A percentile compares a stretch with the other conserved stretches of the same genome.
Conservation (phyloP, 2,888 invertebrate species). For the Eulithis testata region DNA sequence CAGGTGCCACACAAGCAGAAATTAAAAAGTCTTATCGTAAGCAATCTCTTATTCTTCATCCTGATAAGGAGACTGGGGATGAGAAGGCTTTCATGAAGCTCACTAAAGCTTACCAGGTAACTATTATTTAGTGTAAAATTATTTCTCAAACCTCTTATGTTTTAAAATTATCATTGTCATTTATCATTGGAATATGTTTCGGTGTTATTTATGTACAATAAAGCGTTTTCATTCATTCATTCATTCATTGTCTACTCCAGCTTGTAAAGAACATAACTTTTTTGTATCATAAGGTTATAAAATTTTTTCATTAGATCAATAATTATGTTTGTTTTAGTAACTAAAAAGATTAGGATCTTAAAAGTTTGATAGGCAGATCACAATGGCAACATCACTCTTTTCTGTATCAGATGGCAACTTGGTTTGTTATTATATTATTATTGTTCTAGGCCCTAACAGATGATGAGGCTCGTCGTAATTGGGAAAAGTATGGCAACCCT, state of each 20-base stretch:
- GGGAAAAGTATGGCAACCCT: slow-evolving; percentile 99
- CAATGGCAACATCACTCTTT: too few species aligned
- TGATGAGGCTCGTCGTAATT: slow-evolving; percentile 98
- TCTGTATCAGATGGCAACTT: too few species aligned
- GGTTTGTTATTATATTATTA: too few species aligned
- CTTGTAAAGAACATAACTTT: too few species aligned
- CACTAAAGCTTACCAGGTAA: slow-evolving; percentile 95
- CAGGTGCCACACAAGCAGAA: slow-evolving; percentile 93
- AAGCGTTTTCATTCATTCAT: too few species aligned
- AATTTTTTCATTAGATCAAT: too few species aligned
- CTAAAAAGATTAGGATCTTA: too few species aligned
- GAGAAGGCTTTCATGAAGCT: slow-evolving; percentile 98
- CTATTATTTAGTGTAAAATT: background rate
- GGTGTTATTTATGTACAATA: too few species aligned
- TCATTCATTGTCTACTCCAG: background rate
- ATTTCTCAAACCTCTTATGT: background rate
- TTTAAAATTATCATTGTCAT: background rate
- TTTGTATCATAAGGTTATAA: too few species aligned
- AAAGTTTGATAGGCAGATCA: too few species aligned
- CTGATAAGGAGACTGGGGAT: slow-evolving; percentile 98
- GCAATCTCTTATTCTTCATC: slow-evolving; percentile 96
- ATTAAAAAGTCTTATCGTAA: slow-evolving; percentile 98
- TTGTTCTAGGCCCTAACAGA: slow-evolving; percentile 93
- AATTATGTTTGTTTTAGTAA: too few species aligned
- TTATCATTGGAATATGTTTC: too few species aligned